Evolutionary conservation across 2,888 invertebrate species (phyloP).

Genomic region (Sinodicranocentrus sp.): DNA sequence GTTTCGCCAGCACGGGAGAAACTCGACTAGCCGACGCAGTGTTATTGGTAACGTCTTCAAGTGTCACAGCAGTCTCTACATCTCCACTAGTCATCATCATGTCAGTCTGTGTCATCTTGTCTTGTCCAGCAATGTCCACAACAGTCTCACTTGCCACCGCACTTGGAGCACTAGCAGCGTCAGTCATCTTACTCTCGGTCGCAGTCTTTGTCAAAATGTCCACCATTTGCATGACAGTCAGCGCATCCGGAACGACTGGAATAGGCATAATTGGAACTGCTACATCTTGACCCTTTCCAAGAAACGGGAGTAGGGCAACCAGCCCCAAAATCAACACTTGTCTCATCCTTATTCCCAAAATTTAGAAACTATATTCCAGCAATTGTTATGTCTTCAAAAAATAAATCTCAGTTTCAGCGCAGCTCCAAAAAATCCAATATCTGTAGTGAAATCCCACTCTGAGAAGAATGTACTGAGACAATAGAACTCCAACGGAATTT

Average conservation of each 20-base stretch:
- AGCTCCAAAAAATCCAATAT: too few species aligned
- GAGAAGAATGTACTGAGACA: conserved; percentile 18
- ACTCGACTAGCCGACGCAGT: conserved; percentile 20
- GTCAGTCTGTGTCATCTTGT: neutral
- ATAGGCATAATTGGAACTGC: conserved; percentile 13
- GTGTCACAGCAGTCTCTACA: neutral
- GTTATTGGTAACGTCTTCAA: neutral
- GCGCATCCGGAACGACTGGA: conserved; percentile 36
- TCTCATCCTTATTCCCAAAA: conserved; percentile 16
- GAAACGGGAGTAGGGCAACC: neutral
- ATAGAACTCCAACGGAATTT: conserved; percentile 50
- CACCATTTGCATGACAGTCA: neutral
- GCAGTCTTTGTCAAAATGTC: conserved; percentile 26
- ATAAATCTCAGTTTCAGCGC: too few species aligned
- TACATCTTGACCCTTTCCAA: neutral
- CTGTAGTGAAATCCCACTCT: neutral
- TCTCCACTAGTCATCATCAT: too few species aligned
- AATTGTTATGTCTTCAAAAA: too few species aligned
- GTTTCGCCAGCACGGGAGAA: conserved; percentile 47
- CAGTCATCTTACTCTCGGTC: conserved; percentile 25
- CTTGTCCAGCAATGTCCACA: neutral
- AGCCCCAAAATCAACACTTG: conserved; percentile 33
- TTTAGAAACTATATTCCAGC: too few species aligned
- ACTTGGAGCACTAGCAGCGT: neutral
- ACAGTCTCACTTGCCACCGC: conserved; percentile 20